Evolutionary conservation across 2,888 invertebrate species (phyloP).

Genomic region (Azorinus chamasolen): DNA sequence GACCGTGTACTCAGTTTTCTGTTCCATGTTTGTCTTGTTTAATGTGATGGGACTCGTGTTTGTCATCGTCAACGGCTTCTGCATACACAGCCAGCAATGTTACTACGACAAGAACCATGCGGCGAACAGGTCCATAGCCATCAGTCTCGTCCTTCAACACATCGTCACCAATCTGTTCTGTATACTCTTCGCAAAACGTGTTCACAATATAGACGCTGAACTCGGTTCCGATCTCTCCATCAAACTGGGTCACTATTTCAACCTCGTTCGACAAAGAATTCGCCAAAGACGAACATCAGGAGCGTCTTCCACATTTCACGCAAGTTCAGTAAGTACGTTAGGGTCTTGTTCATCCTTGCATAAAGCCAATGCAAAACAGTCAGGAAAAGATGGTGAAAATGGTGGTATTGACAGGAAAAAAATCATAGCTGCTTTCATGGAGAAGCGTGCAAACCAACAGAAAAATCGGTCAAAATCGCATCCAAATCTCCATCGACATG

Average conservation of each 20-base stretch:
- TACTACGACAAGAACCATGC: conserved; percentile 48
- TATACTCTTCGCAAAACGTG: conserved; percentile 43
- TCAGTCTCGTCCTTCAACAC: conserved; percentile 35
- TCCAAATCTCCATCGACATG: conserved; percentile 38
- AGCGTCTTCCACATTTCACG: not conserved
- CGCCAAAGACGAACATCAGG: not conserved
- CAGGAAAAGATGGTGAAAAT: not conserved
- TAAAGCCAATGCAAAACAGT: not conserved
- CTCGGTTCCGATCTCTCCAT: conserved; percentile 44
- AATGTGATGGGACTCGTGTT: conserved; percentile 62
- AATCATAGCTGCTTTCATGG: conserved; percentile 4
- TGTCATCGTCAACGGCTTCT: conserved; percentile 49
- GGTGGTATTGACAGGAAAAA: not conserved
- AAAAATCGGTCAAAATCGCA: conserved; percentile 48
- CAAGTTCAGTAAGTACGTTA: not conserved
- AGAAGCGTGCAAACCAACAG: not conserved
- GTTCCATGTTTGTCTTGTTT: conserved; percentile 52
- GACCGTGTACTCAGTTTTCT: conserved; percentile 37
- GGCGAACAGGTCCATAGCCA: conserved; percentile 46
- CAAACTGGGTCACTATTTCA: conserved; percentile 36
- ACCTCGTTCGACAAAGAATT: conserved; percentile 12
- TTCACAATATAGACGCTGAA: conserved; percentile 47
- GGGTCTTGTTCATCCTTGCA: conserved; percentile 6
- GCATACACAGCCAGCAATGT: conserved; percentile 45
- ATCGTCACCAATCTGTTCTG: conserved; percentile 31